These are phyloP conservation scores for Lepidocyrtinus sp. DNA, from an alignment of 2,888 invertebrate genomes.

Conservation along the genomic window DNA sequence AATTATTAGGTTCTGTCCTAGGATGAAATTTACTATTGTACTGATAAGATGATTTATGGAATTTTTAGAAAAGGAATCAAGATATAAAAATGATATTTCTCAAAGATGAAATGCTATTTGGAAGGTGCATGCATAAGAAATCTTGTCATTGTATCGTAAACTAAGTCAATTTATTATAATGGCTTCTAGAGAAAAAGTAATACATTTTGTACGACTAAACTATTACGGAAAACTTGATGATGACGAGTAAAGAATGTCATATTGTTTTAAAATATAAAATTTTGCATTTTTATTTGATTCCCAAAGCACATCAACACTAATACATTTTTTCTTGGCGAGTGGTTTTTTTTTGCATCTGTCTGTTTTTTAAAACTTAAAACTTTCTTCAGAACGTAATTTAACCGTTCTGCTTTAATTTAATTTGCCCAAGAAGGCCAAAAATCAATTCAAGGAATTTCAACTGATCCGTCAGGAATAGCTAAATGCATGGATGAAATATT, in stretches of 20 bases:
- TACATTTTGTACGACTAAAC: slow-evolving; percentile 57
- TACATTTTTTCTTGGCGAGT: not conserved
- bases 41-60: not conserved
- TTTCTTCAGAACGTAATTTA: not conserved
- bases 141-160: not conserved
- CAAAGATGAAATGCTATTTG: not conserved
- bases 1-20: not conserved
- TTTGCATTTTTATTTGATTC: not conserved
- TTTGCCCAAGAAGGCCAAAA: no score
- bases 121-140: slow-evolving; percentile 6
- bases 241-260: not conserved
- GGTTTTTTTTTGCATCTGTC: not conserved
- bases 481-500: no score
- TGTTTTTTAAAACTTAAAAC: not conserved
- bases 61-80: not conserved
- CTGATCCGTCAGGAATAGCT: no score
- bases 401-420: not conserved
- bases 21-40: not conserved
- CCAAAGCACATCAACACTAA: not conserved
- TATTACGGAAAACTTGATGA: not conserved
- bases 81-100: not conserved
- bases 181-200: slow-evolving; percentile 52
- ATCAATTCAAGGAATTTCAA: no score
- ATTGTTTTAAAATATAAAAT: slow-evolving; percentile 2
- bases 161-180: slow-evolving; percentile 16